Conservation (phyloP, 2,888 invertebrate genomes). For the Phragmatobia fuliginosa region DNA sequence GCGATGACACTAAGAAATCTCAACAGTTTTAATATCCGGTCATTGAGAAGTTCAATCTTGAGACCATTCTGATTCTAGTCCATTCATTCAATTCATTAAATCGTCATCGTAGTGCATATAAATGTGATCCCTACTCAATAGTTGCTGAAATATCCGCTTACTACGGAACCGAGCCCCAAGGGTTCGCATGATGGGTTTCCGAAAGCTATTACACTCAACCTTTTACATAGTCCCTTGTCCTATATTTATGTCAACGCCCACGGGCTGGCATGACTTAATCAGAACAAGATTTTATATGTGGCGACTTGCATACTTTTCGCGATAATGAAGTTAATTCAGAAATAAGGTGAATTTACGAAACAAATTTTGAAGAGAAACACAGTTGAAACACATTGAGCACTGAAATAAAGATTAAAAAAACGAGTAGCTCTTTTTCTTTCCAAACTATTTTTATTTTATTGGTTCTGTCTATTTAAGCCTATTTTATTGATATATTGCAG, state of each 20-base stretch:
- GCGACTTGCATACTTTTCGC: slow-evolving; percentile 21
- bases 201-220: slow-evolving; percentile 53
- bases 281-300: slow-evolving; percentile 59
- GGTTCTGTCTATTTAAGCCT: no score
- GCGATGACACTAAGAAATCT: neutral
- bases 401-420: neutral
- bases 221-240: slow-evolving; percentile 49
- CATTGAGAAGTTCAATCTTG: neutral
- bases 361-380: slow-evolving; percentile 16
- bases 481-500: no score
- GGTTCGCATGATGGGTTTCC: slow-evolving; percentile 47
- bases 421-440: neutral
- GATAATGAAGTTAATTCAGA: slow-evolving; percentile 45
- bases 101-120: neutral
- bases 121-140: slow-evolving; percentile 24
- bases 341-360: slow-evolving; percentile 31
- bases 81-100: neutral
- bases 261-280: slow-evolving; percentile 55
- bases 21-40: neutral
- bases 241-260: slow-evolving; percentile 53
- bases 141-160: slow-evolving; percentile 31
- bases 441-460: neutral
- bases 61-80: neutral
- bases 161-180: slow-evolving; percentile 24
- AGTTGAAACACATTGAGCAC: no score